phyloP scores from a whole-genome alignment of 2,888 invertebrate genomes.

The Trachelus stipa region DNA sequence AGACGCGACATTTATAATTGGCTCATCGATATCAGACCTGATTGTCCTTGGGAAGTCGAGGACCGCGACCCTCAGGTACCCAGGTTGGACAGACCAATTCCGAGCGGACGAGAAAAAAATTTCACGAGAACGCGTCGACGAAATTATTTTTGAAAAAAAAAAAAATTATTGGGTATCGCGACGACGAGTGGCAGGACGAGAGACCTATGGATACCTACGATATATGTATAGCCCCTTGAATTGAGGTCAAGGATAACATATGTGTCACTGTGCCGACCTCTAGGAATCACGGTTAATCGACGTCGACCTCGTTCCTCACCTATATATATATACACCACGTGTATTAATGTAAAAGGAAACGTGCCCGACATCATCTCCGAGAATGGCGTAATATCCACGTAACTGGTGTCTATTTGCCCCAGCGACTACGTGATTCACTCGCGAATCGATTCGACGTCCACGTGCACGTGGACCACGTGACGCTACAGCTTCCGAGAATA shows the following conservation, averaged over 20 bases:
- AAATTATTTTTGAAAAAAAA: background rate
- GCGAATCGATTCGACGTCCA: background rate
- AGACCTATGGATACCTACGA: background rate
- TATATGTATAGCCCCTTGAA: background rate
- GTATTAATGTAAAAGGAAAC: background rate
- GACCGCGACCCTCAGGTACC: background rate
- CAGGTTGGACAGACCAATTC: no score
- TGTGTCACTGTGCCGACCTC: background rate
- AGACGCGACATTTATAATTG: background rate
- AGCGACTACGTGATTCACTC: background rate
- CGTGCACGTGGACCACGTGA: background rate
- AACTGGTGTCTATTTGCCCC: background rate
- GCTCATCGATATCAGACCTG: background rate
- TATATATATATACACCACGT: background rate
- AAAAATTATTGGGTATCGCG: accelerated
- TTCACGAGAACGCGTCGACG: background rate
- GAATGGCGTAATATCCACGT: background rate
- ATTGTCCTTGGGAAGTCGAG: background rate
- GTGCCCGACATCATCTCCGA: background rate
- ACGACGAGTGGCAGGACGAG: background rate
- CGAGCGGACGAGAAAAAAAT: background rate
- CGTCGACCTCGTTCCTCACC: background rate
- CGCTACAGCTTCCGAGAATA: background rate
- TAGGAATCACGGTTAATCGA: background rate
- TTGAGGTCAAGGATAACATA: background rate